phyloP scores from a whole-genome alignment of 2,797 vertebrate species.

The Poeciliopsis presidionis region DNA sequence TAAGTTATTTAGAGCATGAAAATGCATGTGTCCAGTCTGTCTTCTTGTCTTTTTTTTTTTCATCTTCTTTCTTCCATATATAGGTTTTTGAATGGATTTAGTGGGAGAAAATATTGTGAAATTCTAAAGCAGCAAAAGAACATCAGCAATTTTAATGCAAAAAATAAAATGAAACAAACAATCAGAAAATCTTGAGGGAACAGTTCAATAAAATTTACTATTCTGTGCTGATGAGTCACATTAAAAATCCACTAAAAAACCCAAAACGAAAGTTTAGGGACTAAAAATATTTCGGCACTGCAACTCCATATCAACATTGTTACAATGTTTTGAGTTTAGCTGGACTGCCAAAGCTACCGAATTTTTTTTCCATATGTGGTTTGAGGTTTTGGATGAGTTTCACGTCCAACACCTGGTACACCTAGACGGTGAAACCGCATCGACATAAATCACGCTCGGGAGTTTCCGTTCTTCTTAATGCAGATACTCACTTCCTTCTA shows the following conservation, averaged over 20 bases:
- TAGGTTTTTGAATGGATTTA: background rate
- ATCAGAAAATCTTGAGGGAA: too few species aligned
- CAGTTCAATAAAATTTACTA: background rate
- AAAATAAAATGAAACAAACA: too few species aligned
- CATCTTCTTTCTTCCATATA: background rate
- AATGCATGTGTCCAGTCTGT: too few species aligned
- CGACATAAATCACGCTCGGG: background rate
- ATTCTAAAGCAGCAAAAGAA: background rate
- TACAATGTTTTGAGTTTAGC: background rate
- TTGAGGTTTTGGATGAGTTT: background rate
- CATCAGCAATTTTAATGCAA: background rate
- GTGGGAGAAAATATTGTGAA: background rate
- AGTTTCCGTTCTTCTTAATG: background rate
- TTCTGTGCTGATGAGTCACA: background rate
- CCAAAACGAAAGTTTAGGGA: background rate
- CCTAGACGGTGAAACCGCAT: background rate
- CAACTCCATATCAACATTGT: background rate
- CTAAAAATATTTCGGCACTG: background rate
- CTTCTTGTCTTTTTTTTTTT: background rate
- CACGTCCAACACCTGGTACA: background rate
- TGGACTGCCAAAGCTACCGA: background rate
- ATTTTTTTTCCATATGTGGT: background rate
- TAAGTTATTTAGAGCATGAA: background rate
- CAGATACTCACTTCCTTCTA: conserved; percentile 77
- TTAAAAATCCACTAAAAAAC: background rate